Percentiles rank a stretch among this genome's conserved stretches.
phyloP scores from a whole-genome alignment of 2,797 vertebrate species.

The Calcarius lapponicus region DNA sequence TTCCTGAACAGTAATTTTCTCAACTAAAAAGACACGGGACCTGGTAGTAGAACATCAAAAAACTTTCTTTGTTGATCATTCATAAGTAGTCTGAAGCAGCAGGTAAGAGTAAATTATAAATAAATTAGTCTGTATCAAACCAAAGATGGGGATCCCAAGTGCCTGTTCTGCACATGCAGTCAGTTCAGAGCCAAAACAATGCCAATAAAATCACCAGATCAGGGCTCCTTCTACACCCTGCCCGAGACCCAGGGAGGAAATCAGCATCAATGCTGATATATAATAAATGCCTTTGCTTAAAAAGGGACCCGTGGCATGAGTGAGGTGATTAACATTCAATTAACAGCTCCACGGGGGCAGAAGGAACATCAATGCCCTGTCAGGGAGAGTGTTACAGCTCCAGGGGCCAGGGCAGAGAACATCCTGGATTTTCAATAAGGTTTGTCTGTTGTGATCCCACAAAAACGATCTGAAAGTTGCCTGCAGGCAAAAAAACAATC shows the following conservation, averaged over 20 bases:
- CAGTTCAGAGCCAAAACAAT: neutral
- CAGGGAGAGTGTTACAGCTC: neutral
- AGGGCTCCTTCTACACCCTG: neutral
- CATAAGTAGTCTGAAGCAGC: neutral
- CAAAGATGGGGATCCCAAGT: neutral
- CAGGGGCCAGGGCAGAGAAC: neutral
- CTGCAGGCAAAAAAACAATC: neutral
- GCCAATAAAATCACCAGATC: neutral
- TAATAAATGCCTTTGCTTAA: slow-evolving; percentile 20
- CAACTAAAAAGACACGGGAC: neutral
- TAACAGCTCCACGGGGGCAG: slow-evolving; percentile 27
- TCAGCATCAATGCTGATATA: neutral
- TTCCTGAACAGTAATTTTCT: slow-evolving; percentile 17
- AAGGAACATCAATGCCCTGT: neutral
- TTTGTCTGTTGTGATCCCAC: neutral
- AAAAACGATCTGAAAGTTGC: neutral
- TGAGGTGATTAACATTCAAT: slow-evolving; percentile 30
- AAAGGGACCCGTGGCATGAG: slow-evolving; percentile 1
- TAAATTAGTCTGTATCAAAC: neutral
- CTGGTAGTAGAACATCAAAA: neutral
- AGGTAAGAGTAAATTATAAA: neutral
- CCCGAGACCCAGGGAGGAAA: neutral
- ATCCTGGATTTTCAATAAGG: neutral
- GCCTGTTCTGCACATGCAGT: neutral
- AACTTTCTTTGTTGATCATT: neutral